phyloP scores from a whole-genome alignment of 2,797 vertebrate species.

The Chaunax sp. region DNA sequence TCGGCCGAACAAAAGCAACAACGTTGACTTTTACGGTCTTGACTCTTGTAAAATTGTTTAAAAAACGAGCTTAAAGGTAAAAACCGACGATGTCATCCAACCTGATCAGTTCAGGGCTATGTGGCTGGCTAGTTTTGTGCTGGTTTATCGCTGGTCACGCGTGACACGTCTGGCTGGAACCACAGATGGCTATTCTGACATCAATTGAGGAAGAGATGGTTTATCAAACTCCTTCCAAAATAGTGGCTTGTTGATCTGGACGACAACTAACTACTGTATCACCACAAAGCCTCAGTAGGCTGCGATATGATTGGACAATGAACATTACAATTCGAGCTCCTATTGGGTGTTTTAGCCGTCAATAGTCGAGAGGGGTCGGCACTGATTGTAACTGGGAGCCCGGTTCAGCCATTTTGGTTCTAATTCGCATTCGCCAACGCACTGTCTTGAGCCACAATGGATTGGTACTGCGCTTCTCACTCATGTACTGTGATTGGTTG shows the following conservation, averaged over 20 bases:
- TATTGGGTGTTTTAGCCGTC: constrained; percentile 63
- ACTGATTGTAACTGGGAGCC: constrained; percentile 33
- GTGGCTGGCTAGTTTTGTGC: constrained; percentile 54
- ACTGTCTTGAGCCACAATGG: constrained; percentile 61
- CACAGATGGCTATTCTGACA: constrained; percentile 66
- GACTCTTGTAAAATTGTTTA: constrained; percentile 37
- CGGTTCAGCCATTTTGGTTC: constrained; percentile 75
- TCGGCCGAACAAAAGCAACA: constrained; percentile 16
- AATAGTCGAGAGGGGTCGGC: neutral
- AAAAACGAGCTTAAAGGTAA: constrained; percentile 58
- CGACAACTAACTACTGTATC: constrained; percentile 67
- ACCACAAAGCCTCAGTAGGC: constrained; percentile 56
- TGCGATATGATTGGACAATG: constrained; percentile 63
- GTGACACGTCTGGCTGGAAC: constrained; percentile 53
- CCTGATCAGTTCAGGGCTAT: constrained; percentile 30
- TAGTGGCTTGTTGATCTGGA: constrained; percentile 76
- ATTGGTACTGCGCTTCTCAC: constrained; percentile 4
- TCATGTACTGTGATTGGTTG: constrained; percentile 57
- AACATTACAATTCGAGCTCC: neutral
- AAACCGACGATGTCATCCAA: constrained; percentile 54
- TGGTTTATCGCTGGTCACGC: constrained; percentile 56
- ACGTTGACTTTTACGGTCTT: constrained; percentile 33
- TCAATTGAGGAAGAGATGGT: constrained; percentile 59
- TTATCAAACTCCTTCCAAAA: constrained; percentile 79
- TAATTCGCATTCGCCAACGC: neutral